A percentile compares a stretch with the other conserved stretches of the same genome.
Conservation (phyloP, 2,113 vertebrate species). For the Syrrhaptes paradoxus region DNA sequence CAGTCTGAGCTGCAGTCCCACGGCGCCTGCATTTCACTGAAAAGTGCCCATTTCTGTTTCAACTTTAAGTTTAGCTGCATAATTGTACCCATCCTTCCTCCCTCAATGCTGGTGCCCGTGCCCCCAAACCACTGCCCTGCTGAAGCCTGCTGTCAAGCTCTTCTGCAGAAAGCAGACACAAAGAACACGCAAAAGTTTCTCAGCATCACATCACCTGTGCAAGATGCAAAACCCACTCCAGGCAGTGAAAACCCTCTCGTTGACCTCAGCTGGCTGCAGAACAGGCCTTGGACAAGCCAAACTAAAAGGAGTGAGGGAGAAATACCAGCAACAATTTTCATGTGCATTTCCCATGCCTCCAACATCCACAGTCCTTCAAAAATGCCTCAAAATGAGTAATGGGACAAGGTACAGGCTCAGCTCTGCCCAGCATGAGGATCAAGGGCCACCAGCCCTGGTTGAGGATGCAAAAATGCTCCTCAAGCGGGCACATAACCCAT, state of each 20-base stretch:
- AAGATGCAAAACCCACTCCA: neutral
- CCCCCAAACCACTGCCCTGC: accelerated
- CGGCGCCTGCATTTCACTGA: neutral
- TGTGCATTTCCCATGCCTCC: accelerated
- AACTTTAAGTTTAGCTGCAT: neutral
- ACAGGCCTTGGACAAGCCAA: neutral
- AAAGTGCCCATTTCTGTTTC: neutral
- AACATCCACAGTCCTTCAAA: neutral
- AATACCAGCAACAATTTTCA: neutral
- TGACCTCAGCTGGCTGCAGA: neutral
- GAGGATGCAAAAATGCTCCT: accelerated
- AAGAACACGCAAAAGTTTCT: accelerated
- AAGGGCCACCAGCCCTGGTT: neutral
- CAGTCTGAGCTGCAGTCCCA: neutral
- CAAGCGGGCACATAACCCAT: neutral
- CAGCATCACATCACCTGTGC: accelerated
- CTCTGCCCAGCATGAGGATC: accelerated
- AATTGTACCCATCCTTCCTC: neutral
- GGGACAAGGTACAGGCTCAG: neutral
- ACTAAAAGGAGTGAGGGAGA: neutral
- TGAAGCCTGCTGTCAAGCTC: neutral
- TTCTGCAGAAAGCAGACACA: neutral
- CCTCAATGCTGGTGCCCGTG: accelerated
- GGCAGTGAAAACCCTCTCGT: neutral
- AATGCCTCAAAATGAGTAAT: neutral